Percentiles rank a stretch among this genome's conserved stretches.
These are phyloP conservation scores for Trichopoda pennipes DNA, from an alignment of 2,888 invertebrate species.

Conservation along the genomic window DNA sequence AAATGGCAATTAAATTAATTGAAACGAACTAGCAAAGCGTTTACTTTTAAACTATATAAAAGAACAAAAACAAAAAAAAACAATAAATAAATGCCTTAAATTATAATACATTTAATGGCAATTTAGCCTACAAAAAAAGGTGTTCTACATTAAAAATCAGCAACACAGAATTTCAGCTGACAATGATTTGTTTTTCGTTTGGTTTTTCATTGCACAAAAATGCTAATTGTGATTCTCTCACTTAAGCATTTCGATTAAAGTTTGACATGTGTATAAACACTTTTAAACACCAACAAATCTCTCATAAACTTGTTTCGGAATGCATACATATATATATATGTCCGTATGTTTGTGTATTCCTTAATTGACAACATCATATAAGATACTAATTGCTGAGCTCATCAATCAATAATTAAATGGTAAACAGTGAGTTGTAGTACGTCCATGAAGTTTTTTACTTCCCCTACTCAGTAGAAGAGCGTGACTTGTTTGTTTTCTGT, in stretches of 20 bases:
- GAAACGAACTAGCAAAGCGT: constrained; percentile 20
- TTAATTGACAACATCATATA: constrained; percentile 53
- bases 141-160: constrained; percentile 47
- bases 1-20: constrained; percentile 68
- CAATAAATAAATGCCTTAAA: constrained; percentile 40
- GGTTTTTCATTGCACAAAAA: no score
- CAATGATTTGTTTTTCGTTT: neutral
- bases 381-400: constrained; percentile 46
- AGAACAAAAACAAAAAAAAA: constrained; percentile 4
- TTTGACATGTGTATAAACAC: constrained; percentile 20
- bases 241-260: neutral
- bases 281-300: neutral
- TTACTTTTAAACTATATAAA: neutral
- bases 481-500: neutral
- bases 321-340: neutral
- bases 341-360: neutral
- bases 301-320: neutral
- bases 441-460: neutral
- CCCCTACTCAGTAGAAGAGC: neutral
- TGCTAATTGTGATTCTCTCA: neutral
- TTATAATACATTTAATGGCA: constrained; percentile 52
- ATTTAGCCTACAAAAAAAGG: constrained; percentile 48
- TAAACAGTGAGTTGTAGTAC: constrained; percentile 34
- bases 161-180: neutral
- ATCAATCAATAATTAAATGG: constrained; percentile 62